Evolutionary conservation across 2,113 vertebrate genomes (phyloP).

Genomic region (Nerophis lumbriciformis): DNA sequence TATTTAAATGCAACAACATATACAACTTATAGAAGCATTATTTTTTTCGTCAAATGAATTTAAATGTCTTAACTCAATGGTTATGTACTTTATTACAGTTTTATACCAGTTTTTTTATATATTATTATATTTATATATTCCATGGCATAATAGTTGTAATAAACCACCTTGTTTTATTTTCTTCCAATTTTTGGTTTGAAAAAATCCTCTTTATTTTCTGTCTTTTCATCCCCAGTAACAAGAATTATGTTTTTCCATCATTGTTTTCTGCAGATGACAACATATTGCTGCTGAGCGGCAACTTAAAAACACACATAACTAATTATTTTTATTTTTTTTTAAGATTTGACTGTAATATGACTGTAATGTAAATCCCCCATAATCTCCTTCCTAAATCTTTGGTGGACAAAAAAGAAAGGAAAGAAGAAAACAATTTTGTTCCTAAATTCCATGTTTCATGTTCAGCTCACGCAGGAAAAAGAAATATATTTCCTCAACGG

Average conservation of each 20-base stretch:
- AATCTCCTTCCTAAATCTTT: conserved; percentile 60
- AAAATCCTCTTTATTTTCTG: conserved; percentile 37
- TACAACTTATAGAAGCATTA: no score
- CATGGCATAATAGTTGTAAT: no score
- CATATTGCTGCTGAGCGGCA: conserved; percentile 44
- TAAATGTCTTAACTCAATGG: no score
- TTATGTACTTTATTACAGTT: no score
- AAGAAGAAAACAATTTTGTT: conserved; percentile 52
- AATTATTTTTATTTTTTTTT: conserved; percentile 15
- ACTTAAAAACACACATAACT: conserved; percentile 46
- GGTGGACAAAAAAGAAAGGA: conserved; percentile 38
- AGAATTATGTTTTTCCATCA: conserved; percentile 42
- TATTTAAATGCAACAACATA: no score
- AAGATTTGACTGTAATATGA: conserved; percentile 4
- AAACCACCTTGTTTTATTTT: background rate
- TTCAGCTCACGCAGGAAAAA: conserved; percentile 35
- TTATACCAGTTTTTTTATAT: no score
- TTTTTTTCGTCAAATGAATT: no score
- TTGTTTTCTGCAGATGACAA: conserved; percentile 33
- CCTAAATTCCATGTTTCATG: conserved; percentile 48
- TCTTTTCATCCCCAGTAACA: conserved; percentile 35
- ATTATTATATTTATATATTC: no score
- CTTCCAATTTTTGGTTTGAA: conserved; percentile 29
- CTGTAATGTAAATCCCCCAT: conserved; percentile 42
- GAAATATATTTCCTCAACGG: conserved; percentile 20